Conservation (phyloP, 2,888 invertebrate species). For the Andricus quercusramuli region DNA sequence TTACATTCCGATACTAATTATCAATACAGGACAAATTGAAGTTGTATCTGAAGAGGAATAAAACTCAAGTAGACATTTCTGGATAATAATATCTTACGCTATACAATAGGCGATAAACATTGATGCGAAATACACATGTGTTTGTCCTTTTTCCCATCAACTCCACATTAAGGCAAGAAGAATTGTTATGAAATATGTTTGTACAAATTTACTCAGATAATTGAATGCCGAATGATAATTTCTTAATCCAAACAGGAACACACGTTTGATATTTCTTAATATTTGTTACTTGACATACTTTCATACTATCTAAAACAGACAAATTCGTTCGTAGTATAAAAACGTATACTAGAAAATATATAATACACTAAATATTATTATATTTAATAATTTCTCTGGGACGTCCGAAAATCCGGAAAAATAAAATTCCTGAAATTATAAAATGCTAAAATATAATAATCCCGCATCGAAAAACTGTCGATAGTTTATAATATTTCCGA, state of each 20-base stretch:
- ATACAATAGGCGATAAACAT: neutral
- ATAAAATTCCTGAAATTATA: too few species aligned
- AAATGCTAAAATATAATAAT: too few species aligned
- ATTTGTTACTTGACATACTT: neutral
- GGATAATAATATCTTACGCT: neutral
- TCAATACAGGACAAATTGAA: slow-evolving; percentile 1
- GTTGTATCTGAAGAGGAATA: neutral
- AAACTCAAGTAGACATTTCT: neutral
- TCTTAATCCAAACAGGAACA: too few species aligned
- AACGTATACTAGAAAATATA: too few species aligned
- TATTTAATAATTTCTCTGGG: too few species aligned
- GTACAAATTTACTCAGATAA: neutral
- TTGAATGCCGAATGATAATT: neutral
- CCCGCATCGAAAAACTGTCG: too few species aligned
- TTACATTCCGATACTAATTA: neutral
- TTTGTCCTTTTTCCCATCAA: neutral
- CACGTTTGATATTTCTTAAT: slow-evolving; percentile 3
- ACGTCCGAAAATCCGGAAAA: too few species aligned
- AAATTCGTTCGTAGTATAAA: too few species aligned
- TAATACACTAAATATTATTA: too few species aligned
- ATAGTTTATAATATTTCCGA: too few species aligned
- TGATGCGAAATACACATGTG: neutral
- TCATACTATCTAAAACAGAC: too few species aligned
- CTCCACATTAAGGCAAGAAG: neutral
- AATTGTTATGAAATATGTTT: slow-evolving; percentile 2